A percentile compares a stretch with the other conserved stretches of the same genome.
Conservation (phyloP, 1,140 invertebrate species). For the Amyelois transitella region DNA sequence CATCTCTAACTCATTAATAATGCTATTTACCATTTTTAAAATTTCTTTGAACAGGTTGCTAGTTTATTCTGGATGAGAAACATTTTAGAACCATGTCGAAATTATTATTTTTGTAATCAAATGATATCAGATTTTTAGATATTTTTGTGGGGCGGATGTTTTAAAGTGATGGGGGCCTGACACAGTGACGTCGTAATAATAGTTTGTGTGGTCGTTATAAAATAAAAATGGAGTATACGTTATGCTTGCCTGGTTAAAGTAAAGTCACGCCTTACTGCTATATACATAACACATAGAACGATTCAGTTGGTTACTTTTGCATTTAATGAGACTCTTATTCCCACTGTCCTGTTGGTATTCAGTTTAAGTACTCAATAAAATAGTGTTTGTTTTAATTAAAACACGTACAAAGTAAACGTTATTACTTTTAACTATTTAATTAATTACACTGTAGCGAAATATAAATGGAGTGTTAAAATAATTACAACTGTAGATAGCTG, state of each 20-base stretch:
- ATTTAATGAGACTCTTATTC: background rate
- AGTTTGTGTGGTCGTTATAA: conserved; percentile 60
- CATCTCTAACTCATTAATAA: conserved; percentile 50
- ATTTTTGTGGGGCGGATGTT: conserved; percentile 60
- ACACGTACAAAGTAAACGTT: background rate
- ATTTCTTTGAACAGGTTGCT: conserved; percentile 27
- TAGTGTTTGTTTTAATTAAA: background rate
- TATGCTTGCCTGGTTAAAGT: conserved; percentile 48
- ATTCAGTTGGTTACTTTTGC: background rate
- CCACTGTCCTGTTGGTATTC: background rate
- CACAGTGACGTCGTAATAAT: conserved; percentile 65
- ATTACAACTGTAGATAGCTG: background rate
- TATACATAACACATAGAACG: conserved; percentile 16
- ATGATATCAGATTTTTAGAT: conserved; percentile 53
- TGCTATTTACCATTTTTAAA: conserved; percentile 12
- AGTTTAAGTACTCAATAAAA: background rate
- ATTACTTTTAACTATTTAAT: background rate
- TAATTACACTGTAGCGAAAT: background rate
- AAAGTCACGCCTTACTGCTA: conserved; percentile 42
- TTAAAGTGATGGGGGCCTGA: conserved; percentile 60
- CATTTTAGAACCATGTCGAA: conserved; percentile 33
- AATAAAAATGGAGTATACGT: conserved; percentile 56
- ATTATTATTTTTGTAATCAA: conserved; percentile 31
- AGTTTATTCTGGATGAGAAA: conserved; percentile 8
- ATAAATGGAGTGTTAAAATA: background rate